Conservation (phyloP, 2,113 vertebrate species). For the Bos taurus region ARS-UCD2.0 NC_037356.1:10101501-10102000, state of each 20-base stretch:
- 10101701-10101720: conserved; percentile 27
- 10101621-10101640: not conserved
- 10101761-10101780: not conserved
- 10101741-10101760: not conserved
- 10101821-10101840: not conserved
- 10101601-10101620: not conserved
- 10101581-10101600: conserved; percentile 46
- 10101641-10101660: conserved; percentile 11
- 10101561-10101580: conserved; percentile 48
- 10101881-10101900: not conserved
- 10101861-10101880: conserved; percentile 51
- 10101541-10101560: conserved; percentile 38
- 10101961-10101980: not conserved
- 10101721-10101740: not conserved
- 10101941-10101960: conserved; percentile 8
- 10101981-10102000: not conserved
- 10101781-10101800: conserved; percentile 40
- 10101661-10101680: not conserved
- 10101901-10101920: conserved; percentile 8
- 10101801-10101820: conserved; percentile 4
- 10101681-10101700: not conserved
- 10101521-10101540: conserved; percentile 48
- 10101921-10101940: conserved; percentile 1
- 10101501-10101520: not conserved
- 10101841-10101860: not conserved